These are phyloP conservation scores for Leptopilina clavipes DNA, from an alignment of 1,140 invertebrate species.

Conservation along the genomic window DNA sequence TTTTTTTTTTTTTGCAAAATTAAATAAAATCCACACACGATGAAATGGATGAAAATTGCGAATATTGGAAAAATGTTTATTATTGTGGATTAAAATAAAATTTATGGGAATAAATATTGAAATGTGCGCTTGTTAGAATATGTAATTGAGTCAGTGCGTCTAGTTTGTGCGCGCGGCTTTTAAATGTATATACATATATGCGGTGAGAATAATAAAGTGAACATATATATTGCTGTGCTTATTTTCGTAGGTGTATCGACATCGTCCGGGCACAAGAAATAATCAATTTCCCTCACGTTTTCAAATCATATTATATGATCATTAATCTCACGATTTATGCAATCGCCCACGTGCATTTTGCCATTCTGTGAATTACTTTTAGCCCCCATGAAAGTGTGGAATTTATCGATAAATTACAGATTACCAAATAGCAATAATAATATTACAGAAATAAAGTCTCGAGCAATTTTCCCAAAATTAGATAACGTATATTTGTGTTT, in stretches of 20 bases:
- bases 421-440: constrained; percentile 38
- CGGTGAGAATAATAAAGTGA: constrained; percentile 10
- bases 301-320: constrained; percentile 38
- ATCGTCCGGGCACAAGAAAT: neutral
- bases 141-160: constrained; percentile 16
- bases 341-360: constrained; percentile 40
- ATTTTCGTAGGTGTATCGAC: constrained; percentile 11
- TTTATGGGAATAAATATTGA: constrained; percentile 22
- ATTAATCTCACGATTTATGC: constrained; percentile 45
- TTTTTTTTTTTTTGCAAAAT: too few species aligned
- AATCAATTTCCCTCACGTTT: constrained; percentile 27
- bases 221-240: neutral
- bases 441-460: constrained; percentile 36
- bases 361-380: neutral
- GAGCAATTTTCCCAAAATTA: constrained; percentile 37
- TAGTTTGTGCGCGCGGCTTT: neutral
- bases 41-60: too few species aligned
- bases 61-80: too few species aligned
- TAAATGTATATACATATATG: too few species aligned
- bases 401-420: constrained; percentile 46
- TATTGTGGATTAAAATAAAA: neutral
- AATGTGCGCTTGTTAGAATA: constrained; percentile 13
- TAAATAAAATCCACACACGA: too few species aligned
- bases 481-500: neutral
- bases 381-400: constrained; percentile 21